These are phyloP conservation scores for Sinocyclocheilus grahami DNA, from an alignment of 2,113 vertebrate species.

Conservation along the genomic window DNA sequence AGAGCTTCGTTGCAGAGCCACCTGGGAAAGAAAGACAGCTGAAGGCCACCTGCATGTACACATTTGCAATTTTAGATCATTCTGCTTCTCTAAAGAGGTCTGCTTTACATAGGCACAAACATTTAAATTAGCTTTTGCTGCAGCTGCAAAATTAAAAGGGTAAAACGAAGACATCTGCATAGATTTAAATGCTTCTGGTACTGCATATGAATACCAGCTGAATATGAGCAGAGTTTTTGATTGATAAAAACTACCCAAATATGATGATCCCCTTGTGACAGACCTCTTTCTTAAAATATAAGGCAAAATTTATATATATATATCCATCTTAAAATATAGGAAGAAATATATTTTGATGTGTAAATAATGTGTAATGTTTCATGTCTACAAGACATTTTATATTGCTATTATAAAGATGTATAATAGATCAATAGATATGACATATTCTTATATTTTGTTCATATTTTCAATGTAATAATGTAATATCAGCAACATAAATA, in stretches of 20 bases:
- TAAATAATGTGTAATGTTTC: neutral
- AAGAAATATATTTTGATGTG: neutral
- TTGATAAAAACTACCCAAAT: neutral
- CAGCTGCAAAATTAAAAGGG: neutral
- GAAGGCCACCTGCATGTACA: neutral
- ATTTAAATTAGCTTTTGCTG: neutral
- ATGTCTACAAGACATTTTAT: neutral
- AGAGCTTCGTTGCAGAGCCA: constrained; percentile 93
- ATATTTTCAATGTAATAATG: neutral
- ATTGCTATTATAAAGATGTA: neutral
- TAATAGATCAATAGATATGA: neutral
- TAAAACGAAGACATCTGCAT: neutral
- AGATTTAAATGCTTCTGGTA: neutral
- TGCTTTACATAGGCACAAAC: neutral
- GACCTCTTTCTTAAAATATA: neutral
- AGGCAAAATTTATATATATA: too few relatives aligned
- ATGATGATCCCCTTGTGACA: neutral
- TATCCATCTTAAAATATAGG: neutral
- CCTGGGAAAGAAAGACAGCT: constrained; percentile 67
- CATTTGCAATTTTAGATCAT: neutral
- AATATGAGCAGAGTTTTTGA: neutral
- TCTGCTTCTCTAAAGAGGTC: neutral
- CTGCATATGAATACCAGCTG: neutral
- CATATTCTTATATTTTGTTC: neutral
- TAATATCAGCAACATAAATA: neutral